A percentile compares a stretch with the other conserved stretches of the same genome.
Conservation (phyloP, 1,140 invertebrate species). For the Halyomorpha halys region DNA sequence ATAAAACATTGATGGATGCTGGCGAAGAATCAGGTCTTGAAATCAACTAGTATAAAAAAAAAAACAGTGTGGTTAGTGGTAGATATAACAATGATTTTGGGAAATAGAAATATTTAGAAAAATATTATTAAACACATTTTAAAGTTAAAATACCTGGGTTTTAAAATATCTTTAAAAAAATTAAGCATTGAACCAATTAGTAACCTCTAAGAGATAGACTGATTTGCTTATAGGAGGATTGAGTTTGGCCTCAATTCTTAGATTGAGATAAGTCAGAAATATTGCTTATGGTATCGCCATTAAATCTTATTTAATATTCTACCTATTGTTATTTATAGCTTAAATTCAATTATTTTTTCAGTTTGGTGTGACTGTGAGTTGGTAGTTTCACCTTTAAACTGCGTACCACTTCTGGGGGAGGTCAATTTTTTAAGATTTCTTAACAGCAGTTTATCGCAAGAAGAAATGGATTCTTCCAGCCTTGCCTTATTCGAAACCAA, state of each 20-base stretch:
- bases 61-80: not conserved
- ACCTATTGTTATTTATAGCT: not conserved
- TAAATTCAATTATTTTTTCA: slow-evolving; percentile 3
- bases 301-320: not conserved
- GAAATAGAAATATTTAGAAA: not conserved
- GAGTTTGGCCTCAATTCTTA: too few species aligned
- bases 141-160: too few species aligned
- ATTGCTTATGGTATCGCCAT: not conserved
- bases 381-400: slow-evolving; percentile 19
- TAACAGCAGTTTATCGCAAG: not conserved
- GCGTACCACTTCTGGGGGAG: slow-evolving; percentile 15
- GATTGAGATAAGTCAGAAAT: too few species aligned
- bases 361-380: slow-evolving; percentile 11
- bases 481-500: not conserved
- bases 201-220: too few species aligned
- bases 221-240: too few species aligned
- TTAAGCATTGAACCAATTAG: too few species aligned
- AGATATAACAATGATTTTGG: not conserved
- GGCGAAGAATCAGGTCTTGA: too few species aligned
- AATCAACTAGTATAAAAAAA: not conserved
- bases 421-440: slow-evolving; percentile 21
- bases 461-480: not conserved
- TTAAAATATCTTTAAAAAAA: too few species aligned
- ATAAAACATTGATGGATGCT: too few species aligned
- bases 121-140: too few species aligned